These are phyloP conservation scores for Telmatochromis sp. DNA, from an alignment of 2,113 vertebrate species.

Conservation along the genomic window DNA sequence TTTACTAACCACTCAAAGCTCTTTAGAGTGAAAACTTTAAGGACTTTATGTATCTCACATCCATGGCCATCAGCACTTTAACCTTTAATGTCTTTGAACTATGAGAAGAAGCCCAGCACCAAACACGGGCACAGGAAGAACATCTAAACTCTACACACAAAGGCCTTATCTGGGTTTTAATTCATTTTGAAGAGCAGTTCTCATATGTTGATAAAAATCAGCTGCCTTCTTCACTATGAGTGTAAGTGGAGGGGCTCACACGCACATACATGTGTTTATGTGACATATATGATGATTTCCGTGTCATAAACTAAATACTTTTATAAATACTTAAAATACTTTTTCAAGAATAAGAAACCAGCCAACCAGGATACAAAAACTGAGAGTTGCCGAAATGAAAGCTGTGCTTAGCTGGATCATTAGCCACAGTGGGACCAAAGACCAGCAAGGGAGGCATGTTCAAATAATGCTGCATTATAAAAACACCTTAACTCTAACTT, in stretches of 20 bases:
- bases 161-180: accelerated
- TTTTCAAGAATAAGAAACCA: neutral
- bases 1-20: neutral
- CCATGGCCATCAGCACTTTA: neutral
- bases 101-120: accelerated
- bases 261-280: neutral
- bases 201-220: neutral
- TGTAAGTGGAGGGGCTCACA: neutral
- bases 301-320: neutral
- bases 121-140: neutral
- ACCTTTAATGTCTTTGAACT: neutral
- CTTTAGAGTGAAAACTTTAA: neutral
- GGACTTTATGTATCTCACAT: neutral
- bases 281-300: neutral
- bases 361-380: accelerated
- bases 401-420: neutral
- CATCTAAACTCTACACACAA: neutral
- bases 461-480: neutral
- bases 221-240: neutral
- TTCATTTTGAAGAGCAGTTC: neutral
- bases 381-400: accelerated
- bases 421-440: neutral
- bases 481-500: neutral
- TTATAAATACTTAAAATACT: neutral
- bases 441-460: accelerated